Conservation (phyloP, 2,113 vertebrate genomes). For the Melanocharis versteri region DNA sequence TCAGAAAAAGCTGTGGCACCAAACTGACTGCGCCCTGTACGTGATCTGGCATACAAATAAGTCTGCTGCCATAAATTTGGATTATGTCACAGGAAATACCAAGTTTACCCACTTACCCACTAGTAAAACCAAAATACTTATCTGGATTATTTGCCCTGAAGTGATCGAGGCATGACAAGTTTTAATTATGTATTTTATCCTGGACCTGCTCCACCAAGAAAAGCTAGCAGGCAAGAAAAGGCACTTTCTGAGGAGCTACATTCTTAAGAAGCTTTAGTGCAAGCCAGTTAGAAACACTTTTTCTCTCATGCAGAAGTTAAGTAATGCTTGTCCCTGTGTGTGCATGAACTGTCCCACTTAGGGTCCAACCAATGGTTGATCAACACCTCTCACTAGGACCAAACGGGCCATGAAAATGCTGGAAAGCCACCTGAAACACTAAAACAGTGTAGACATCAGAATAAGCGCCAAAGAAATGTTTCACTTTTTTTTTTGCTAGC, state of each 20-base stretch:
- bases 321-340: background rate
- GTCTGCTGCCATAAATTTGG: background rate
- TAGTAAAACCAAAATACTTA: constrained; percentile 3
- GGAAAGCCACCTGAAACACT: background rate
- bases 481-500: background rate
- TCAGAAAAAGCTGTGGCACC: constrained; percentile 21
- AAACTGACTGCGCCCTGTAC: background rate
- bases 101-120: background rate
- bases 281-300: background rate
- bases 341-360: background rate
- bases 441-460: background rate
- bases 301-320: background rate
- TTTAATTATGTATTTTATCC: background rate
- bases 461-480: background rate
- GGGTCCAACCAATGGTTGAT: background rate
- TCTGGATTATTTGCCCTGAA: constrained; percentile 1
- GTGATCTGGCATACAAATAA: background rate
- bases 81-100: constrained; percentile 22
- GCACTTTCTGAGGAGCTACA: background rate
- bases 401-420: background rate
- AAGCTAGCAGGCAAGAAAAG: background rate
- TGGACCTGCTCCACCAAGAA: background rate
- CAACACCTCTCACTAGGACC: background rate
- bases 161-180: background rate
- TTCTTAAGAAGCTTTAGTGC: background rate